Conservation (phyloP, 2,888 invertebrate genomes). For the Phyllotreta cruciferae region DNA sequence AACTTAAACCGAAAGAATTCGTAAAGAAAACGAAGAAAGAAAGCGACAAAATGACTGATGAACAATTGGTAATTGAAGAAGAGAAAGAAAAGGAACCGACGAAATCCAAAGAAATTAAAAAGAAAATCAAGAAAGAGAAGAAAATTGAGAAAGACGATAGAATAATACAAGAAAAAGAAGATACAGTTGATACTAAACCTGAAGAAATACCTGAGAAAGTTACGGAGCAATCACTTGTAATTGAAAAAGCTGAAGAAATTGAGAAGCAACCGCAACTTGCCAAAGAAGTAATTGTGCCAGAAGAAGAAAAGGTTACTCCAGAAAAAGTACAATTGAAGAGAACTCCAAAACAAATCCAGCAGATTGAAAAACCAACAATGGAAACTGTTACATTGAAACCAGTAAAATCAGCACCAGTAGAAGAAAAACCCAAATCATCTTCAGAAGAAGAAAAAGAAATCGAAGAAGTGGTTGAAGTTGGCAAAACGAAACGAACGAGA, state of each 20-base stretch:
- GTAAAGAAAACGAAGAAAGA: conserved; percentile 50
- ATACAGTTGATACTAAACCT: conserved; percentile 6
- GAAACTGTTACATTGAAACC: conserved; percentile 55
- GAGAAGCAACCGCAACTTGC: conserved; percentile 48
- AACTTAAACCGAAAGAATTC: conserved; percentile 60
- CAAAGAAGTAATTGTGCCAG: conserved; percentile 59
- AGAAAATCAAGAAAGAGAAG: conserved; percentile 45
- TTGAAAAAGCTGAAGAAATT: conserved; percentile 24
- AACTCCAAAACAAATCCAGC: conserved; percentile 45
- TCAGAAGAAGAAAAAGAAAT: conserved; percentile 30
- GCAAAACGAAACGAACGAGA: conserved; percentile 41
- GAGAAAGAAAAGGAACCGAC: too few relatives aligned
- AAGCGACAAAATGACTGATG: conserved; percentile 22
- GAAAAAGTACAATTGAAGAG: conserved; percentile 62
- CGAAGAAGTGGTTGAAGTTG: conserved; percentile 25
- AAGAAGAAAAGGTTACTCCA: conserved; percentile 65
- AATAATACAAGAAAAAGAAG: conserved; percentile 44
- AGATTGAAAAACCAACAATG: conserved; percentile 46
- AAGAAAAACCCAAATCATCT: conserved; percentile 26
- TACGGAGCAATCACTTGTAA: conserved; percentile 21
- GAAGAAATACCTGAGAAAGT: conserved; percentile 34
- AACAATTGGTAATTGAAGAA: too few relatives aligned
- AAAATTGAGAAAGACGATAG: conserved; percentile 37
- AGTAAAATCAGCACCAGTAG: conserved; percentile 32
- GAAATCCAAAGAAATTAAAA: too few relatives aligned